phyloP scores from a whole-genome alignment of 1,140 invertebrate species.

The Drosophila bocki region DNA sequence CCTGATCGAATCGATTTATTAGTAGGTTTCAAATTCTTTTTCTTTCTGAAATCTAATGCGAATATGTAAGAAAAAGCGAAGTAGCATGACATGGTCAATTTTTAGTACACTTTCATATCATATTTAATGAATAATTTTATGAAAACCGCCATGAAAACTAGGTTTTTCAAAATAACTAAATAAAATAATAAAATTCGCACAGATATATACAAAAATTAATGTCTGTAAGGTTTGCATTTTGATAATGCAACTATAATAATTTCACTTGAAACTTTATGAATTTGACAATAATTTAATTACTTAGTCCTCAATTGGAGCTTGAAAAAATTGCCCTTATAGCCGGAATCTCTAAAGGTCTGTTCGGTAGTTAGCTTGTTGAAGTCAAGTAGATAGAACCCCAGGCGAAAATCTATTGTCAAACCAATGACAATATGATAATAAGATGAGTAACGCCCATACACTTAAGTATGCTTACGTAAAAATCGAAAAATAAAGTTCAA shows the following conservation, averaged over 20 bases:
- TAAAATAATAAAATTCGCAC: not conserved
- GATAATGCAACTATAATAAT: not conserved
- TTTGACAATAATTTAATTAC: slow-evolving; percentile 12
- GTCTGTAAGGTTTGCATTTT: not conserved
- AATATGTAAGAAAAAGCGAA: not conserved
- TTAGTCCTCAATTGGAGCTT: slow-evolving; percentile 1
- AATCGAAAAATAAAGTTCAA: not conserved
- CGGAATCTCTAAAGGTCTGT: slow-evolving; percentile 8
- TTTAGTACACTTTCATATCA: not conserved
- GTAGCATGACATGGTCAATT: not conserved
- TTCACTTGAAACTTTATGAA: not conserved
- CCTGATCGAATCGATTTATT: not conserved
- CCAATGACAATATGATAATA: not conserved
- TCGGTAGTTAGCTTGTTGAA: slow-evolving; percentile 14
- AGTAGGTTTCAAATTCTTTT: not conserved
- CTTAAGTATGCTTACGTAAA: not conserved
- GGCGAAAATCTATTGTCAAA: not conserved
- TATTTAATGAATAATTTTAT: not conserved
- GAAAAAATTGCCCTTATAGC: not conserved
- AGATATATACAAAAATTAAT: not conserved
- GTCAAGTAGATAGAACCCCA: slow-evolving; percentile 24
- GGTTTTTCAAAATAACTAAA: not conserved
- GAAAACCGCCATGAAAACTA: not conserved
- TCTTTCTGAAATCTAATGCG: not conserved
- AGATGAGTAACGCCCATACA: not conserved